A percentile compares a stretch with the other conserved stretches of the same genome.
Evolutionary conservation across 2,888 invertebrate genomes (phyloP).

Genomic region (Papilio elwesi): DNA sequence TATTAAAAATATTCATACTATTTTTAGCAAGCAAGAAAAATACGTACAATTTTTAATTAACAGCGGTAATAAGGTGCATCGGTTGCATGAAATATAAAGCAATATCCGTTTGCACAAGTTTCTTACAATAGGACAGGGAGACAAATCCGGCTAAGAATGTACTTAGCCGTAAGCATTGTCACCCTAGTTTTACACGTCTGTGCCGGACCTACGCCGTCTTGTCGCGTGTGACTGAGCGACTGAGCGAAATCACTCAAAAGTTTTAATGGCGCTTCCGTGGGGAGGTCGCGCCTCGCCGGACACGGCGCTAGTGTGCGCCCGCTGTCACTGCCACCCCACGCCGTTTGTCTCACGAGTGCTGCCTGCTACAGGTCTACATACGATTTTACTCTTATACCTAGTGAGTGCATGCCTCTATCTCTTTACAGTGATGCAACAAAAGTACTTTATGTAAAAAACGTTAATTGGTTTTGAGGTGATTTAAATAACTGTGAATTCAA

Average conservation of each 20-base stretch:
- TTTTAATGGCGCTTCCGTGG: constrained; percentile 82
- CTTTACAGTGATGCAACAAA: not conserved
- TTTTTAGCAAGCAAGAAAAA: too few species aligned
- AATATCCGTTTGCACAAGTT: too few species aligned
- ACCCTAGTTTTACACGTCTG: constrained; percentile 49
- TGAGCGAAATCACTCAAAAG: constrained; percentile 83
- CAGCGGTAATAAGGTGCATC: too few species aligned
- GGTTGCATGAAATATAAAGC: too few species aligned
- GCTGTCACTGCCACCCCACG: constrained; percentile 25
- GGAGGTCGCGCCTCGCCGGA: constrained; percentile 55
- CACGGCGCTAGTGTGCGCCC: constrained; percentile 54
- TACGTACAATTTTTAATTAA: too few species aligned
- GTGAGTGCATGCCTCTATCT: not conserved
- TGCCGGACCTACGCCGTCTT: constrained; percentile 72
- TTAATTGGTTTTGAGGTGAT: not conserved
- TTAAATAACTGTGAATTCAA: constrained; percentile 17
- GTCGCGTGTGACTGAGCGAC: constrained; percentile 82
- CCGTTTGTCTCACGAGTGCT: constrained; percentile 53
- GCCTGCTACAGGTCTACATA: constrained; percentile 41
- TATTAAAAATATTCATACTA: too few species aligned
- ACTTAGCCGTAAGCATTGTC: constrained; percentile 46
- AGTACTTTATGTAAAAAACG: not conserved
- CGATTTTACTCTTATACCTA: not conserved
- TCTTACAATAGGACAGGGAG: too few species aligned
- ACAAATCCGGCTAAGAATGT: not conserved